These are phyloP conservation scores for Sinodicranocentrus sp. DNA, from an alignment of 2,888 invertebrate genomes.

Conservation along the genomic window DNA sequence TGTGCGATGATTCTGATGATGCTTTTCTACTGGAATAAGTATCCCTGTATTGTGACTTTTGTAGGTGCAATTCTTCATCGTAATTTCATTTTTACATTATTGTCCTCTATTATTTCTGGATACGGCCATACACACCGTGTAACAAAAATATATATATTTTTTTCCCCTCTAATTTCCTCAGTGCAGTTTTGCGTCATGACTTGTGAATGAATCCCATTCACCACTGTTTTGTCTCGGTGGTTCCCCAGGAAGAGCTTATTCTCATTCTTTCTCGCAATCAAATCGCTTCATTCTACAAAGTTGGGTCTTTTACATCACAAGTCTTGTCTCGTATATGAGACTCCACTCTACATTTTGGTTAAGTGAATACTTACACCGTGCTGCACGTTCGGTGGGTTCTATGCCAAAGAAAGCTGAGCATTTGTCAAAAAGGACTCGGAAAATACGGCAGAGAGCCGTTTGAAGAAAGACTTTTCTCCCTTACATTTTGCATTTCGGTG, in stretches of 20 bases:
- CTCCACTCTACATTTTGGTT: neutral
- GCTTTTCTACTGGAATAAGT: too few relatives aligned
- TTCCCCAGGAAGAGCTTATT: constrained; percentile 35
- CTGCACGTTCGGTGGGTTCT: neutral
- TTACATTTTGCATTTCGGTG: constrained; percentile 19
- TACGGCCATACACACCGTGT: too few relatives aligned
- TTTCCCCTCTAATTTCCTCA: constrained; percentile 31
- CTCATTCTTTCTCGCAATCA: constrained; percentile 23
- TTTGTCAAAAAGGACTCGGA: constrained; percentile 55
- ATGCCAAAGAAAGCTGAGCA: constrained; percentile 51
- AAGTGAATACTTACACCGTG: constrained; percentile 11
- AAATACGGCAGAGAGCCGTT: constrained; percentile 19
- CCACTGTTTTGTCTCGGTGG: constrained; percentile 33
- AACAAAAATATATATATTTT: too few relatives aligned
- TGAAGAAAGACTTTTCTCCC: constrained; percentile 39
- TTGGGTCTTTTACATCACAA: neutral
- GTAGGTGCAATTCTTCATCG: too few relatives aligned
- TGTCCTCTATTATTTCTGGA: too few relatives aligned
- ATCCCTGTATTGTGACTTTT: too few relatives aligned
- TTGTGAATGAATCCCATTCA: constrained; percentile 50
- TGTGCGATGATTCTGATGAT: too few relatives aligned
- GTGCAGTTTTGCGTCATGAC: constrained; percentile 46
- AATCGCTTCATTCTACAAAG: constrained; percentile 26
- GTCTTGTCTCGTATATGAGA: neutral
- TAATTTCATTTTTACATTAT: too few relatives aligned